A percentile compares a stretch with the other conserved stretches of the same genome.
These are phyloP conservation scores for Hemibagrus wyckioides DNA, from an alignment of 2,113 vertebrate genomes.

Conservation along the genomic window DNA sequence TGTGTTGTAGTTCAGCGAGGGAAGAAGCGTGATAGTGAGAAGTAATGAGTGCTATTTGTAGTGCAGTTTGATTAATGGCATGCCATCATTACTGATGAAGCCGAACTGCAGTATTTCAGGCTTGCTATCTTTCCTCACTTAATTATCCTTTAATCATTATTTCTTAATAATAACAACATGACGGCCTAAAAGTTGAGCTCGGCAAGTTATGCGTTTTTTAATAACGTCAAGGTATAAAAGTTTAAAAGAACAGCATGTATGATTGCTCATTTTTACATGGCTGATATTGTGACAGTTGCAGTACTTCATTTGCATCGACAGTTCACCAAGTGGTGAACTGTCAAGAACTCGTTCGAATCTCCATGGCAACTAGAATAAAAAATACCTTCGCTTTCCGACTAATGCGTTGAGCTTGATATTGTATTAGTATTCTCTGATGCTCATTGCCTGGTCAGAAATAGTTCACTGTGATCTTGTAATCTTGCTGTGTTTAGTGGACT, in stretches of 20 bases:
- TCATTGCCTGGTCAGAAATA: neutral
- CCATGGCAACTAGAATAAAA: neutral
- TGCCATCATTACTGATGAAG: conserved; percentile 7
- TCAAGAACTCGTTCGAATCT: neutral
- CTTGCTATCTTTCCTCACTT: neutral
- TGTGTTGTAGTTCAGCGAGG: neutral
- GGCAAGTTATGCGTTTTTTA: neutral
- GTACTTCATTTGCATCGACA: neutral
- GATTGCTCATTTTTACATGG: neutral
- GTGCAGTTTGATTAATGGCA: conserved; percentile 14
- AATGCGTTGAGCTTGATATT: neutral
- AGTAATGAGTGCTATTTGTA: conserved; percentile 10
- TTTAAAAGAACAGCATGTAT: neutral
- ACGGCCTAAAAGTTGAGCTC: neutral
- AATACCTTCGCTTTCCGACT: neutral
- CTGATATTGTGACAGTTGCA: neutral
- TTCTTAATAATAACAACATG: neutral
- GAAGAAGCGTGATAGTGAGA: neutral
- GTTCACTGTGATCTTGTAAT: neutral
- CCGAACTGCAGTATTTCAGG: neutral
- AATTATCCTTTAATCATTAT: neutral
- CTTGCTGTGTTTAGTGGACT: neutral
- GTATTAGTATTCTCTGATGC: neutral
- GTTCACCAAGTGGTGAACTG: neutral
- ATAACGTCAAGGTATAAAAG: neutral